Evolutionary conservation across 2,113 vertebrate species (phyloP).

Genomic region (Serinus canaria): DNA sequence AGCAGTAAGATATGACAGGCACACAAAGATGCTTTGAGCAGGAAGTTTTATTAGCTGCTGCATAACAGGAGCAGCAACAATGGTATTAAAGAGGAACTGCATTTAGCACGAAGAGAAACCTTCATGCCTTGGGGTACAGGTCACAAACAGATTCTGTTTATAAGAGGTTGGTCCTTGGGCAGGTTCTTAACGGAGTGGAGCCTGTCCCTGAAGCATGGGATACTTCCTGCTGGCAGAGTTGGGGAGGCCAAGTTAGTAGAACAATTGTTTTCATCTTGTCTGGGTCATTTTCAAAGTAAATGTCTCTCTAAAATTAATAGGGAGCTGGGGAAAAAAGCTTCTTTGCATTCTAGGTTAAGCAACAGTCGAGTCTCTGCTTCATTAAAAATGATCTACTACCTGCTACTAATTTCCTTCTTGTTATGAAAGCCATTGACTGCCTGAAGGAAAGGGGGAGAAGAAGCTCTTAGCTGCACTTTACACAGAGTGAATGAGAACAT

Average conservation of each 20-base stretch:
- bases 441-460: conserved; percentile 41
- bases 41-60: conserved; percentile 33
- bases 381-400: conserved; percentile 55
- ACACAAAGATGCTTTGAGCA: conserved; percentile 46
- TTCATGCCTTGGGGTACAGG: background rate
- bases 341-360: conserved; percentile 20
- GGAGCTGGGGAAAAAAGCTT: background rate
- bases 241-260: background rate
- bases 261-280: background rate
- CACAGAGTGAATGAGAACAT: conserved; percentile 39
- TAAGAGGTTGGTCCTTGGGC: background rate
- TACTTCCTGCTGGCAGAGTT: background rate
- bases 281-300: background rate
- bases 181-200: background rate
- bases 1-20: conserved; percentile 17
- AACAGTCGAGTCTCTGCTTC: conserved; percentile 25
- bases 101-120: conserved; percentile 10
- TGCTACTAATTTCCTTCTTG: conserved; percentile 59
- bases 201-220: background rate
- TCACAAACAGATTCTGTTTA: background rate
- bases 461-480: conserved; percentile 55
- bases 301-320: background rate
- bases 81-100: background rate
- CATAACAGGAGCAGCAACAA: conserved; percentile 27
- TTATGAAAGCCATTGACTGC: conserved; percentile 32